phyloP scores from a whole-genome alignment of 2,888 invertebrate genomes.

The Nymphalis urticae region DNA sequence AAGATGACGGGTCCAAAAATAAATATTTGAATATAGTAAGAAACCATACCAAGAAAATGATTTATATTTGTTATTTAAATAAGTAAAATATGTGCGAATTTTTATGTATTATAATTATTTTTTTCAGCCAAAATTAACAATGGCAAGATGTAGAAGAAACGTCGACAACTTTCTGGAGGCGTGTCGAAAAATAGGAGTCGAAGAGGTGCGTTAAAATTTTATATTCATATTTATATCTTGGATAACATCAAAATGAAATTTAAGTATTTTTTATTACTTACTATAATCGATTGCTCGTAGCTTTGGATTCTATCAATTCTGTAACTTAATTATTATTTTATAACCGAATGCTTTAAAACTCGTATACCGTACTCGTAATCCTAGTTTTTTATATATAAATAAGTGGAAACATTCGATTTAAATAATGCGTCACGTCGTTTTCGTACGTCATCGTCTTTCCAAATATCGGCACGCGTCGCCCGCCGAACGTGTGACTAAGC shows the following conservation, averaged over 20 bases:
- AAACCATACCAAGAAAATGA: background rate
- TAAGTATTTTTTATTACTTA: too few relatives aligned
- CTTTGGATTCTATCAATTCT: too few relatives aligned
- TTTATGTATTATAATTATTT: conserved; percentile 4
- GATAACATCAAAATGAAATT: background rate
- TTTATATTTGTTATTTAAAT: background rate
- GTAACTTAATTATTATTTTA: too few relatives aligned
- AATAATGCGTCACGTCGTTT: background rate
- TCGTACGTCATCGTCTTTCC: too few relatives aligned
- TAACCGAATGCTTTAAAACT: too few relatives aligned
- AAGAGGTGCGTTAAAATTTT: conserved; percentile 87
- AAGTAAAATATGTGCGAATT: background rate
- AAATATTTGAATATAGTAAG: too few relatives aligned
- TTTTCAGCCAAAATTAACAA: conserved; percentile 94
- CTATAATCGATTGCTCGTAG: too few relatives aligned
- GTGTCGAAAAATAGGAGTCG: conserved; percentile 95
- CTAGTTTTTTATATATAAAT: too few relatives aligned
- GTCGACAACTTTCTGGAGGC: conserved; percentile 98
- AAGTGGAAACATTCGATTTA: too few relatives aligned
- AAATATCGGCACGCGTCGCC: too few relatives aligned
- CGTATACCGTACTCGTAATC: too few relatives aligned
- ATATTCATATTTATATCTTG: background rate
- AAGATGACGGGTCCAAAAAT: too few relatives aligned
- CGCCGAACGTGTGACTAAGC: conserved; percentile 46
- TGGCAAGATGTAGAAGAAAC: conserved; percentile 96